These are phyloP conservation scores for Tipula helvola DNA, from an alignment of 2,888 invertebrate species.

Conservation along the genomic window DNA sequence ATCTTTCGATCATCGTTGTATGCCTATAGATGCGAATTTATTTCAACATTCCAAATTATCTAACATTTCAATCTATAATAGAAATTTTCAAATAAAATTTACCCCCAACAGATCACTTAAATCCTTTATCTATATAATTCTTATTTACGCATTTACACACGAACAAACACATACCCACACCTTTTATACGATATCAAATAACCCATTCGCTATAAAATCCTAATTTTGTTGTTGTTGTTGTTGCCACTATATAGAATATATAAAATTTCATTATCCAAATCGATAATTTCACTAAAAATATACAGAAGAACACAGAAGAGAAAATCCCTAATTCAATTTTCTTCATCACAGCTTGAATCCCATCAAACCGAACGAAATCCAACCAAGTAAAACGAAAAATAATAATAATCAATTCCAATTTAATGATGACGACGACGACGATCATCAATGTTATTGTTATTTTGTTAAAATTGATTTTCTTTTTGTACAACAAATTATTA, in stretches of 20 bases:
- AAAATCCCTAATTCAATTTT: not conserved
- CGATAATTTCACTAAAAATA: not conserved
- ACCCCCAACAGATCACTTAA: not conserved
- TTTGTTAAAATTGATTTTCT: not conserved
- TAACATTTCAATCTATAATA: not conserved
- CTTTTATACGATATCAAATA: not conserved
- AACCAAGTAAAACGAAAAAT: not conserved
- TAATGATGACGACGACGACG: not conserved
- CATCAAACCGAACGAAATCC: not conserved
- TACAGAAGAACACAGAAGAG: not conserved
- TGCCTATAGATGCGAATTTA: too few species aligned
- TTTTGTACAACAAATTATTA: not conserved
- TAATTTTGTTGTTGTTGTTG: not conserved
- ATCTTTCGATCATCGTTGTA: too few species aligned
- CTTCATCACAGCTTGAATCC: not conserved
- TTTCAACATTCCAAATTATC: not conserved
- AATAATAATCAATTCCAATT: not conserved
- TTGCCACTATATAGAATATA: not conserved
- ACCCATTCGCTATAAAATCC: not conserved
- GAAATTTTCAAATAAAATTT: not conserved
- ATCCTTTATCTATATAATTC: not conserved
- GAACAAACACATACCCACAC: not conserved
- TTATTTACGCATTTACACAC: not conserved
- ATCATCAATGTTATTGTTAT: not conserved
- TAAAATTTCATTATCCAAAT: not conserved